phyloP scores from a whole-genome alignment of 2,888 invertebrate genomes.

The Trissoscelio sp. region DNA sequence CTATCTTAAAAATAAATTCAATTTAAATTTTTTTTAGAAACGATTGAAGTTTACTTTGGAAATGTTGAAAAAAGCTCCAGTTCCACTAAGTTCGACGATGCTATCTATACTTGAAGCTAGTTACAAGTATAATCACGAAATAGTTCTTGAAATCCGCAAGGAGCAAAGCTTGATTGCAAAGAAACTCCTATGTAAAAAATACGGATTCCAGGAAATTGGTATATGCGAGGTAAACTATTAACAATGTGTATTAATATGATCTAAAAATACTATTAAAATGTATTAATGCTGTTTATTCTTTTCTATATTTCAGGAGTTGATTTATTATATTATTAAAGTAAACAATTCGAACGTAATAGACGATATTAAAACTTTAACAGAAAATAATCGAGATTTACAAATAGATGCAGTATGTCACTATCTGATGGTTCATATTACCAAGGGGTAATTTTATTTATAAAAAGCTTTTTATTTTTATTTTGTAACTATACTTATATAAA shows the following conservation, averaged over 20 bases:
- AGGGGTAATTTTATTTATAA: constrained; percentile 75
- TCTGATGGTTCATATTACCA: constrained; percentile 70
- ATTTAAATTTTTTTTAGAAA: constrained; percentile 75
- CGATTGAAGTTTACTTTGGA: constrained; percentile 78
- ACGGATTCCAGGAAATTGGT: constrained; percentile 81
- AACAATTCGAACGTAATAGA: constrained; percentile 78
- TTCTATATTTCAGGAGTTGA: constrained; percentile 75
- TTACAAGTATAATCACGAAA: constrained; percentile 78
- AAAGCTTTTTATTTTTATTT: neutral
- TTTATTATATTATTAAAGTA: constrained; percentile 80
- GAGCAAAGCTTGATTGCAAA: constrained; percentile 82
- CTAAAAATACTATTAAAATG: constrained; percentile 5
- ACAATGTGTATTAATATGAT: neutral
- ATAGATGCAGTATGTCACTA: constrained; percentile 70
- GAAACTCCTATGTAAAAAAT: constrained; percentile 83
- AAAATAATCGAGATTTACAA: constrained; percentile 74
- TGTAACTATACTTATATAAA: neutral
- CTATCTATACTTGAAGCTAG: constrained; percentile 76
- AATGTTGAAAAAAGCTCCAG: constrained; percentile 79
- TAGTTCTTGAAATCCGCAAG: constrained; percentile 80
- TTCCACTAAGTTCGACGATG: constrained; percentile 82
- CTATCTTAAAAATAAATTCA: too few relatives aligned
- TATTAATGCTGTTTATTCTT: constrained; percentile 71
- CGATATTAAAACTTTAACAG: constrained; percentile 80
- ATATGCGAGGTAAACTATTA: constrained; percentile 77